These are phyloP conservation scores for Spizella passerina DNA, from an alignment of 2,797 vertebrate genomes.

Conservation along the genomic window DNA sequence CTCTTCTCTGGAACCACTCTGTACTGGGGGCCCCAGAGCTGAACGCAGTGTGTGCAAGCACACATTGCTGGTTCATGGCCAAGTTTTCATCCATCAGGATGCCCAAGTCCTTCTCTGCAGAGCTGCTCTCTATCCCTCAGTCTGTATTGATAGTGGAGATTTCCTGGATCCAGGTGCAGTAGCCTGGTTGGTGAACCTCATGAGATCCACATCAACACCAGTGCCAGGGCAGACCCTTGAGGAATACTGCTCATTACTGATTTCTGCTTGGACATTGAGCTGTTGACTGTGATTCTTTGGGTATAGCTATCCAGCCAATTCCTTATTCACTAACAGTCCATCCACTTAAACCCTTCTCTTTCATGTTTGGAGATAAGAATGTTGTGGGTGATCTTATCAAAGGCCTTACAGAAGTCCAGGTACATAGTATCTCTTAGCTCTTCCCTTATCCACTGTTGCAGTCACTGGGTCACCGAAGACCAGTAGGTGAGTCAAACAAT, in stretches of 20 bases:
- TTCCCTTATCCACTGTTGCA: neutral
- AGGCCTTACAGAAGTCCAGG: neutral
- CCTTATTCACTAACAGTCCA: neutral
- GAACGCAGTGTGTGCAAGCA: neutral
- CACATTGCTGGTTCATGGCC: neutral
- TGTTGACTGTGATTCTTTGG: neutral
- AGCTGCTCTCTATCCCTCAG: neutral
- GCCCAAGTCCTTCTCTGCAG: neutral
- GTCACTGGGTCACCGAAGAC: neutral
- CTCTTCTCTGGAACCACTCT: neutral
- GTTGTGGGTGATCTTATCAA: neutral
- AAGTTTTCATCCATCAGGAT: neutral
- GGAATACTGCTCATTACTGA: neutral
- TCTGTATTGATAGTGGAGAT: neutral
- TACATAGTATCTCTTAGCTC: neutral
- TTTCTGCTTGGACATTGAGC: neutral
- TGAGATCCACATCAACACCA: neutral
- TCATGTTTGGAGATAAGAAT: neutral
- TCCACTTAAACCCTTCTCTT: neutral
- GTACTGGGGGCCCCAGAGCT: neutral
- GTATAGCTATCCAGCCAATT: neutral
- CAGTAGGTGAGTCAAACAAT: neutral
- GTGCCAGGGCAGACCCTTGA: neutral
- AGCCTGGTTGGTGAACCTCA: neutral
- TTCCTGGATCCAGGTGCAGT: neutral